Base-by-base conservation (phyloP, 2,113 vertebrate species). In the Chionomys nivalis region DNA sequence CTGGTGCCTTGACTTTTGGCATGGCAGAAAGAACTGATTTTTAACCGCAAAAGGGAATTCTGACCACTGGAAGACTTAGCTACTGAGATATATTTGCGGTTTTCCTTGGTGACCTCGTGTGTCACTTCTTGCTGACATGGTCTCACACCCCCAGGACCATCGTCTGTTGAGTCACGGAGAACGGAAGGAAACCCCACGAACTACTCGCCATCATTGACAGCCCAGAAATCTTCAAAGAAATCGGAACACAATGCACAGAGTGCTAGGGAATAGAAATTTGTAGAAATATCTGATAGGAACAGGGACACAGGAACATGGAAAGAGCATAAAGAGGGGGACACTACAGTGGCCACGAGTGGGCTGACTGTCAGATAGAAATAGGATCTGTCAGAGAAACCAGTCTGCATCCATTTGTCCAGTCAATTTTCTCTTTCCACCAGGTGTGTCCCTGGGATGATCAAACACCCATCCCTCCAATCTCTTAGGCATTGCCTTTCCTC, bases 301-400 rank as follows among this genome's bases (percentile, higher is more conserved):
- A 72, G 3, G 39, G n/a, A 87, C 33, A 19, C 23, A 12, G n/a
- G 3, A 11, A 12, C n/a, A n/a, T n/a, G 0, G 1, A 19, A 3
- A 9, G 26, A 23, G 33, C 5, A 49, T 39, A 44, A 63, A 93
- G 55, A 65, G 61, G 33, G n/a, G 7, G 1, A 23, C 21, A 7
- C 21, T 2, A 5, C 1, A 14, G 70, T 21, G n/a, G 21, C 8
- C 11, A 21, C 7, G 73, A 63, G 28, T 68, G 8, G 14, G 24
- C 33, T 33, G 0, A 70, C 52, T 42, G 75, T 61, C 49, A 82
- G 39, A 24, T 14, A 85, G 78, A 44, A 3, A 33, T 8, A 42
- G 49, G 72, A 65, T 21, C n/a, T 14, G 13, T 17, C 24, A 52
- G 31, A 94, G 21, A 68, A 63, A 61, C 23, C 42, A 55, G 0